Percentiles rank a stretch among this genome's conserved stretches.
These are phyloP conservation scores for Sceloporus undulatus DNA, from an alignment of 2,113 vertebrate species.

Conservation along the genomic window DNA sequence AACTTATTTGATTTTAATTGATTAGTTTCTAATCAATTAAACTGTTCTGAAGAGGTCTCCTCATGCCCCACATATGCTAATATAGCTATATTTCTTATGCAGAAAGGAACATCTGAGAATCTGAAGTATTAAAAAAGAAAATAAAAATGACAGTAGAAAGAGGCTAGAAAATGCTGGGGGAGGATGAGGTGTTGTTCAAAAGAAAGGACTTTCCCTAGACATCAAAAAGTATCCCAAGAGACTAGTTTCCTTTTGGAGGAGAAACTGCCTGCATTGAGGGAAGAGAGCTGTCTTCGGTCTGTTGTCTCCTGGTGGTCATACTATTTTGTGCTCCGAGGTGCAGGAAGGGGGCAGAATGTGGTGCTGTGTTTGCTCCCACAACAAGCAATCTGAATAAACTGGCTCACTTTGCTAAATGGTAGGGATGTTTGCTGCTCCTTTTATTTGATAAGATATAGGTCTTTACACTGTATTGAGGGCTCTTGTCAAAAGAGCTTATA, in stretches of 20 bases:
- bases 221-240: not conserved
- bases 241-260: not conserved
- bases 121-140: not conserved
- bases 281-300: not conserved
- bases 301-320: not conserved
- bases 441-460: not conserved
- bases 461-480: not conserved
- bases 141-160: not conserved
- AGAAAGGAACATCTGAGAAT: not conserved
- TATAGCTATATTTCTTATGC: not conserved
- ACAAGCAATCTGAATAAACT: not conserved
- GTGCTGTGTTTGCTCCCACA: not conserved
- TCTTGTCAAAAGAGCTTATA: not conserved
- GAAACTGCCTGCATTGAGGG: not conserved
- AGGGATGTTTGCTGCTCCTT: not conserved
- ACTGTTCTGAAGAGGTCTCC: not conserved
- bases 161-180: not conserved
- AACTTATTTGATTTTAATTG: not conserved
- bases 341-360: not conserved
- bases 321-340: not conserved
- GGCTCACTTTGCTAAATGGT: too few relatives aligned
- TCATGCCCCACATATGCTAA: not conserved
- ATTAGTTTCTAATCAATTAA: not conserved
- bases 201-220: not conserved
- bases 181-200: not conserved